Evolutionary conservation across 2,888 invertebrate species (phyloP), one percentile per base, ranked within the genome.

Genomic region (Thera obeliscata): DNA sequence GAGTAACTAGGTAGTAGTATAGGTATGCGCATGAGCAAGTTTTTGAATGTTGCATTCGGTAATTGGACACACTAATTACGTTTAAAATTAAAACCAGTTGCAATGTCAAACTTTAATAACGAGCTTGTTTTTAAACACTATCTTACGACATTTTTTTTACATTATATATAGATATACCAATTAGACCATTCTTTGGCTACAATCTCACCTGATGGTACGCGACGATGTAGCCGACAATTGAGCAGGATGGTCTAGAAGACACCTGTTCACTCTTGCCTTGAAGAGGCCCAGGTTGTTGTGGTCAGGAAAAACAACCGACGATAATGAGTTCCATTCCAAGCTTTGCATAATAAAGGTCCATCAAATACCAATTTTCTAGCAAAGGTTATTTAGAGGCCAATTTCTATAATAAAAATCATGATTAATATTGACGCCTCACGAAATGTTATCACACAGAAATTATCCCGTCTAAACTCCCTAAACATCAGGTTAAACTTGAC

Each of bases 401-500:
- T 60, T 61, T 43, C 11, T 33, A 33, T 1, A 46, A n/a, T 52
- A 48, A 58, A 60, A 35, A 63, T 22, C 35, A 62, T 50, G 52
- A 48, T 43, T 46, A 52, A 9, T 9, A 41, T 22, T 43, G 50
- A 52, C 46, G 33, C 43, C 54, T 68, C 57, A 64, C 52, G 56
- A 35, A 61, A 61, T 56, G 43, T 61, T 56, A 64, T 69, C 61
- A 62, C 58, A 58, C 62, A 55, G 61, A 50, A 69, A 61, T 66
- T 55, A 43, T 49, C 54, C 54, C 43, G 43, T 61, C 61, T 57
- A 57, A 66, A 70, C 35, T 69, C 66, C 50, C 50, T 48, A 43
- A 55, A 52, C 70, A 62, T 66, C 60, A 64, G 67, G 69, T 71
- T 70, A 70, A 66, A 41, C 64, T 48, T 61, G 56, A 72, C 66